A percentile compares a stretch with the other conserved stretches of the same genome.
phyloP scores from a whole-genome alignment of 2,888 invertebrate species.

The Dendrolimus houi region DNA sequence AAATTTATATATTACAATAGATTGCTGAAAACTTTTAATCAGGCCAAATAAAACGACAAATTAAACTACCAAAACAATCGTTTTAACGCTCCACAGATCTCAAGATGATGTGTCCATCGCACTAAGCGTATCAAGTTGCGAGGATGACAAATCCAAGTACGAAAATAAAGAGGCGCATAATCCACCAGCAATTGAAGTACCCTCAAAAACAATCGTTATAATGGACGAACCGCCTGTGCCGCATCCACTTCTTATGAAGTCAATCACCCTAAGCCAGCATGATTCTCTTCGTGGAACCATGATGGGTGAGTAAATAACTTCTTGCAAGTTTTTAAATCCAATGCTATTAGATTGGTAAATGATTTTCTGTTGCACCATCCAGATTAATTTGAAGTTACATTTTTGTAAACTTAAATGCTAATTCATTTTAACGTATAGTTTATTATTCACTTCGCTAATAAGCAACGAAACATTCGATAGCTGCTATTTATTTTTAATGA shows the following conservation, averaged over 20 bases:
- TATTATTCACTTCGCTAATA: no score
- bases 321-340: no score
- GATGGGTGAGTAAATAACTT: slow-evolving; percentile 47
- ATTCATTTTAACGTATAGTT: no score
- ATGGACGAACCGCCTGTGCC: slow-evolving; percentile 59
- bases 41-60: no score
- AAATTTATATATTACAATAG: no score
- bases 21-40: no score
- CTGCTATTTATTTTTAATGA: no score
- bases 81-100: slow-evolving; percentile 34
- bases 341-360: no score
- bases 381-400: not conserved
- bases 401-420: not conserved
- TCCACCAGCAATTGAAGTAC: slow-evolving; percentile 35
- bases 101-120: slow-evolving; percentile 71
- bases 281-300: slow-evolving; percentile 58
- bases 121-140: slow-evolving; percentile 68
- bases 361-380: not conserved
- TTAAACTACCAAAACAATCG: no score
- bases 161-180: slow-evolving; percentile 39
- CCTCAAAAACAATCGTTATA: slow-evolving; percentile 58
- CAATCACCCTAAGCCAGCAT: slow-evolving; percentile 60
- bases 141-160: slow-evolving; percentile 64
- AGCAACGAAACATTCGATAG: no score
- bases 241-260: slow-evolving; percentile 69